Conservation (phyloP, 1,140 invertebrate genomes). For the Phortica variegata region DNA sequence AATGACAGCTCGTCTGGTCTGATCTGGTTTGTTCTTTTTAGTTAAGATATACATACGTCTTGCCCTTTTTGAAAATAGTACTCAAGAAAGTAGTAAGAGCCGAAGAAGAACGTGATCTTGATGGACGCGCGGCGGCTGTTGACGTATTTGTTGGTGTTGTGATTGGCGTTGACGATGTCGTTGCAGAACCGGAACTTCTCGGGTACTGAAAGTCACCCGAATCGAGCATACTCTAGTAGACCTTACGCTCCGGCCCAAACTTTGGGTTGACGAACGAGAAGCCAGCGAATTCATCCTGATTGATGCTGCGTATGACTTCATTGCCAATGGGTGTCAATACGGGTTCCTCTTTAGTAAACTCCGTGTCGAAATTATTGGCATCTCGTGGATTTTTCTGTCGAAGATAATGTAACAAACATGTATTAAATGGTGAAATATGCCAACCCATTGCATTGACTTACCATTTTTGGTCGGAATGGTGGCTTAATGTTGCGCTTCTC, state of each 20-base stretch:
- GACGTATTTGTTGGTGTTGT: too few relatives aligned
- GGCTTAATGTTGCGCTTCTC: conserved; percentile 89
- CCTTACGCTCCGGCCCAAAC: conserved; percentile 73
- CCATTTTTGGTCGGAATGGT: conserved; percentile 97
- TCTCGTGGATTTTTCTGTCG: conserved; percentile 96
- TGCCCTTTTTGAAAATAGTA: too few relatives aligned
- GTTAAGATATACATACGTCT: too few relatives aligned
- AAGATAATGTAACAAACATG: conserved; percentile 17
- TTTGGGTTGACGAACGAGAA: conserved; percentile 97
- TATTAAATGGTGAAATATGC: not conserved
- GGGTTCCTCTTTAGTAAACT: conserved; percentile 98
- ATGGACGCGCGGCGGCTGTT: too few relatives aligned
- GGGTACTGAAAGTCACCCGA: too few relatives aligned
- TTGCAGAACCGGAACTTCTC: too few relatives aligned
- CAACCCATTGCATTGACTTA: conserved; percentile 69
- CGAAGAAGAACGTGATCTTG: too few relatives aligned
- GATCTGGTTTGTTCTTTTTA: too few relatives aligned
- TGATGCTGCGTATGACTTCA: conserved; percentile 89
- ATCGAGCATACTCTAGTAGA: conserved; percentile 33
- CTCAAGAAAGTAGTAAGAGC: too few relatives aligned
- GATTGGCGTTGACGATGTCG: too few relatives aligned
- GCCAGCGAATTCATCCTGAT: conserved; percentile 93
- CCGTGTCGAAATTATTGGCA: conserved; percentile 97
- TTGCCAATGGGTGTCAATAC: conserved; percentile 89
- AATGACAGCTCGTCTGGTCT: too few relatives aligned